Evolutionary conservation across 1,140 invertebrate species (phyloP), one percentile per base, ranked within the genome.

Genomic region (Zaprionus tsacasi): DNA sequence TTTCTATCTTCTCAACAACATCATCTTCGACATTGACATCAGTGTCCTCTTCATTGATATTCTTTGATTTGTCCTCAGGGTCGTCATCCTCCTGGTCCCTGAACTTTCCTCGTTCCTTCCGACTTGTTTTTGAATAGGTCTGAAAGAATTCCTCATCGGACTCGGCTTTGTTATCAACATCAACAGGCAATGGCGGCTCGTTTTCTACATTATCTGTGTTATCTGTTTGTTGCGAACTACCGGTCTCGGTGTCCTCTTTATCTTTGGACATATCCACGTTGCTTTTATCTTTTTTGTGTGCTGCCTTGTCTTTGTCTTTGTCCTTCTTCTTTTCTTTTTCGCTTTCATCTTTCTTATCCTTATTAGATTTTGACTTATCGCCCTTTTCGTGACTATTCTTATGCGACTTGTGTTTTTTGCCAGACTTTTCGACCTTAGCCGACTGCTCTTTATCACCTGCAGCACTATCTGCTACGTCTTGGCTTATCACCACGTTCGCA

Each of bases 171-270:
- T 54, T 7, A 6, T 54, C 55, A 12, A 3, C 50, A 8, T n/a
- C 12, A n/a, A n/a, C n/a, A 30, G 21, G 11, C 45, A 10, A 15
- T 0, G 82, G 78, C n/a, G 82, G 79, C 25, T 86, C 82, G 17
- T 86, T 86, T 36, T 85, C 81, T 13, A 78, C 10, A 43, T 86
- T 86, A 11, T 76, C 76, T n/a, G 40, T 30, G 0, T 65, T 56
- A 15, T 69, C 48, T 33, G 25, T 7, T 82, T 82, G 1, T 48
- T 38, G 40, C 3, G 15, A 15, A 15, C 15, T 45, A n/a, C 7
- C 6, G 0, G 7, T 45, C 1, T 15, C 40, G 15, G n/a, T 8
- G n/a, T 45, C n/a, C 7, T 45, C 8, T 43, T 36, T 21, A n/a
- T 66, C 33, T 5, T 59, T 38, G 21, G 12, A 50, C 12, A 48